Evolutionary conservation across 2,888 invertebrate genomes (phyloP).

Genomic region (Nymphalis c-album): DNA sequence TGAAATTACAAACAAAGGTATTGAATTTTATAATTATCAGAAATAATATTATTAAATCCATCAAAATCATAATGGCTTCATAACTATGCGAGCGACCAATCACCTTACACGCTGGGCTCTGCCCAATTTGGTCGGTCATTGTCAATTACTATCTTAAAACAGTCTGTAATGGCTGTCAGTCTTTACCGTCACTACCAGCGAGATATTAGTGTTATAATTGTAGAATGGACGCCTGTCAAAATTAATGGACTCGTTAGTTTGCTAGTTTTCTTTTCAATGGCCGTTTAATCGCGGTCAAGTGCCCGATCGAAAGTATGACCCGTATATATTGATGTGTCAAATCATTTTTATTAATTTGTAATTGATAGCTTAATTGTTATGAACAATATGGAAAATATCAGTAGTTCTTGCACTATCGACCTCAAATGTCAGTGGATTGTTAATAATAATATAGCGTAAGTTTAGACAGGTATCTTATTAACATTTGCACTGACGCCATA

Average conservation of each 20-base stretch:
- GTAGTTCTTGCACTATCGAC: constrained; percentile 14
- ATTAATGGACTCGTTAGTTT: constrained; percentile 45
- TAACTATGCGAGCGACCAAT: constrained; percentile 14
- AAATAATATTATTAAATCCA: no score
- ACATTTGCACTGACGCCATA: no score
- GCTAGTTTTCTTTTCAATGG: constrained; percentile 37
- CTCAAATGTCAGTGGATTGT: neutral
- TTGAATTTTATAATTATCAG: no score
- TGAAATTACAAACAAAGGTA: no score
- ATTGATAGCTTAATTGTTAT: constrained; percentile 29
- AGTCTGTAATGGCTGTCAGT: constrained; percentile 41
- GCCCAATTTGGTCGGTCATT: constrained; percentile 38
- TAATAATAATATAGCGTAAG: constrained; percentile 2
- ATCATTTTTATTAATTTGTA: constrained; percentile 40
- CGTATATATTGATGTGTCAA: constrained; percentile 30
- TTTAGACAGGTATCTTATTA: neutral
- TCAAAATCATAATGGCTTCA: neutral
- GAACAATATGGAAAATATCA: constrained; percentile 4
- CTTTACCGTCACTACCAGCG: constrained; percentile 39
- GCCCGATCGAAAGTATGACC: constrained; percentile 30
- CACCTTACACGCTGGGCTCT: constrained; percentile 30
- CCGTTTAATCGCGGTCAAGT: constrained; percentile 34
- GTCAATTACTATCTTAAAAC: constrained; percentile 43
- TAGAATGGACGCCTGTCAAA: constrained; percentile 44
- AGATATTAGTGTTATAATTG: constrained; percentile 39